A percentile compares a stretch with the other conserved stretches of the same genome.
Evolutionary conservation across 2,113 vertebrate species (phyloP).

Genomic region (Colinus virginianus): DNA sequence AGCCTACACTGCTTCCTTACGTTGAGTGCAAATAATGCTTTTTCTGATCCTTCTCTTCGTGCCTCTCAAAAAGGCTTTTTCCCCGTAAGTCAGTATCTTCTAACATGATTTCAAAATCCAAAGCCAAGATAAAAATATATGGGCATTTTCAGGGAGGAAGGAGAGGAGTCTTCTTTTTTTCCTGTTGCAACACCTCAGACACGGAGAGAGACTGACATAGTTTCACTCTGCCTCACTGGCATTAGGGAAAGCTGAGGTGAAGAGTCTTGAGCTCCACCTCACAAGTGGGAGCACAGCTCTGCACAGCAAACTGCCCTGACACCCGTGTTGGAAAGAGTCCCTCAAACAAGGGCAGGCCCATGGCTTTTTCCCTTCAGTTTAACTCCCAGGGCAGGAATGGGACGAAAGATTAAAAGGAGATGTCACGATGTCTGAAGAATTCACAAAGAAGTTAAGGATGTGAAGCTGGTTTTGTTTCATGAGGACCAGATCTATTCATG

Average conservation of each 20-base stretch:
- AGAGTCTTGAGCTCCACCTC: background rate
- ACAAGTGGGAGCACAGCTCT: background rate
- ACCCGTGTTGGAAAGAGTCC: background rate
- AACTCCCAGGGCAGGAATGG: background rate
- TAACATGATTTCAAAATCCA: background rate
- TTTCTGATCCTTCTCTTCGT: background rate
- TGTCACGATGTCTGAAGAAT: background rate
- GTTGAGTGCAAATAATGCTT: background rate
- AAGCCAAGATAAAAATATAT: background rate
- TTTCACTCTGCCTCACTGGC: background rate
- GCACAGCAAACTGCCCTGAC: background rate
- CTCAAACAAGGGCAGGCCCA: rapidly evolving
- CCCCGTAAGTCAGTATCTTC: background rate
- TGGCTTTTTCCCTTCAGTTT: background rate
- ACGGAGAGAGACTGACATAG: background rate
- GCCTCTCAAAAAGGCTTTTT: rapidly evolving
- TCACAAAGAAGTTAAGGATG: background rate
- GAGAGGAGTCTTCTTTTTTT: background rate
- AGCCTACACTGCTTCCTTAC: background rate
- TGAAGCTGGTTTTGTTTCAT: background rate
- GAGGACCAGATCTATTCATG: background rate
- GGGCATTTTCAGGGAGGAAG: background rate
- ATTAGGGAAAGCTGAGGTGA: background rate
- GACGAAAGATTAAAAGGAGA: background rate
- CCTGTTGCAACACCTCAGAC: background rate